Evolutionary conservation across 2,888 invertebrate genomes (phyloP), one percentile per base, ranked within the genome.

Genomic region (Geophilus truncorum): DNA sequence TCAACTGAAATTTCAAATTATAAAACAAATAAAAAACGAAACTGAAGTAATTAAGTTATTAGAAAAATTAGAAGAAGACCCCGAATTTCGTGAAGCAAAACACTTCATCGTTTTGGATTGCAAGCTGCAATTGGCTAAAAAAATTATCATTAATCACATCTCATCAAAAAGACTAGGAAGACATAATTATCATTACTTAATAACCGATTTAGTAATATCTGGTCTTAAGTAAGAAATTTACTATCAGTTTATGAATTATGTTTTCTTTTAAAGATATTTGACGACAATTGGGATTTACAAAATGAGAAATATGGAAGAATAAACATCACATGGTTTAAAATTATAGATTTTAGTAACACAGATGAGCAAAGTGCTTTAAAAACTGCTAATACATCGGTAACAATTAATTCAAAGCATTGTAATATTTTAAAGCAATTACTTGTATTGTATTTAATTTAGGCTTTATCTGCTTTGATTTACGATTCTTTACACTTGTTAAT

Each of bases 381-480:
- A n/a, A n/a, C n/a, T n/a, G n/a, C n/a, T n/a, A n/a, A n/a, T n/a
- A n/a, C n/a, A n/a, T n/a, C n/a, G n/a, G n/a, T n/a, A n/a, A n/a
- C n/a, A n/a, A n/a, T n/a, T n/a, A n/a, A n/a, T n/a, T n/a, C n/a
- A n/a, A n/a, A n/a, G n/a, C n/a, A n/a, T n/a, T n/a, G n/a, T n/a
- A n/a, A n/a, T n/a, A n/a, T n/a, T n/a, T n/a, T n/a, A n/a, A n/a
- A n/a, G n/a, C n/a, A n/a, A n/a, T n/a, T n/a, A n/a, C 5, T n/a
- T n/a, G n/a, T n/a, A n/a, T n/a, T n/a, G 3, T 25, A 70, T n/a
- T n/a, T n/a, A n/a, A n/a, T n/a, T n/a, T n/a, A n/a, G n/a, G n/a
- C n/a, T n/a, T n/a, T n/a, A n/a, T n/a, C n/a, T n/a, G 97, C 97
- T 0, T 90, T 98, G 83, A 96, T 97, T 92, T 96, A 96, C 87